These are phyloP conservation scores for Falcaria lacertinaria DNA, from an alignment of 2,888 invertebrate genomes.

Conservation along the genomic window DNA sequence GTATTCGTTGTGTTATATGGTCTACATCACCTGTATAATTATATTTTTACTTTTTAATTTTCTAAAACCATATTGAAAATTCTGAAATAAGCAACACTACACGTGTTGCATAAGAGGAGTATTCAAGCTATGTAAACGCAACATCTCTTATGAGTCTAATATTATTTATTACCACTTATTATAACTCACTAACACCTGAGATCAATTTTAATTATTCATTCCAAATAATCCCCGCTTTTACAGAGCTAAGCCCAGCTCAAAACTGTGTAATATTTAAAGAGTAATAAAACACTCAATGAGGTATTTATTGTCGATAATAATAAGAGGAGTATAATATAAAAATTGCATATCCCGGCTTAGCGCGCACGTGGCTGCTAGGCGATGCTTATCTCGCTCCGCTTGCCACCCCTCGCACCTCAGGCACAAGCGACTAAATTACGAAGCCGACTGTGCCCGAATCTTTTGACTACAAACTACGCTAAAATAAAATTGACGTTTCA, in stretches of 20 bases:
- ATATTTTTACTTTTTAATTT: no score
- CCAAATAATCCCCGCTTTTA: neutral
- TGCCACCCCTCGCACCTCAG: slow-evolving; percentile 43
- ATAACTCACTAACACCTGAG: neutral
- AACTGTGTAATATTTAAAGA: slow-evolving; percentile 11
- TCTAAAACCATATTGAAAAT: no score
- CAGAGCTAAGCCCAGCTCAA: neutral
- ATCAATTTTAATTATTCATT: neutral
- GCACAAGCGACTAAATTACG: neutral
- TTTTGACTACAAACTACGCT: neutral
- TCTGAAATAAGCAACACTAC: no score
- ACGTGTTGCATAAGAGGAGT: no score
- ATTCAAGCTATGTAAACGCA: no score
- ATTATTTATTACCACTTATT: no score
- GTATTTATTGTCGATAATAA: slow-evolving; percentile 40
- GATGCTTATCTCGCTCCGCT: slow-evolving; percentile 69
- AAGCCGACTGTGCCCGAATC: neutral
- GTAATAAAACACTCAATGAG: slow-evolving; percentile 44
- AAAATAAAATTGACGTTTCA: slow-evolving; percentile 1
- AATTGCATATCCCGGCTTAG: slow-evolving; percentile 56
- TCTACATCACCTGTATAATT: no score
- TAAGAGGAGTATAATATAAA: slow-evolving; percentile 55
- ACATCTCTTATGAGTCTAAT: no score
- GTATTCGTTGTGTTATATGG: no score
- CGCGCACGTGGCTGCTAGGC: slow-evolving; percentile 53